Conservation (phyloP, 2,888 invertebrate genomes). For the Laothoe populi region DNA sequence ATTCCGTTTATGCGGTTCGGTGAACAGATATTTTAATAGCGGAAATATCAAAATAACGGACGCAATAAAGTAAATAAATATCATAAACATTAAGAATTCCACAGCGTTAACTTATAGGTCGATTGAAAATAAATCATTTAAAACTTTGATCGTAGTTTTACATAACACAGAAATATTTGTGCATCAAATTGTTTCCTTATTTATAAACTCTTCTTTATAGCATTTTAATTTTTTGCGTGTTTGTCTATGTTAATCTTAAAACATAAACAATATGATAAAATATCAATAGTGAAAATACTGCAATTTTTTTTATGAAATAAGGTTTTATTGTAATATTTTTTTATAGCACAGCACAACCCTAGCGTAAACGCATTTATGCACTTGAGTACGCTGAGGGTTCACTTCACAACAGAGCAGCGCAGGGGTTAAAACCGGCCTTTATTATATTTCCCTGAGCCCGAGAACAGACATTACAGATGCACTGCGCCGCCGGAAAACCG, state of each 20-base stretch:
- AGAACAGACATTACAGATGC: constrained; percentile 26
- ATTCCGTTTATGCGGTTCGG: constrained; percentile 7
- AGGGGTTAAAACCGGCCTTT: constrained; percentile 51
- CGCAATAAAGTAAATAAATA: constrained; percentile 24
- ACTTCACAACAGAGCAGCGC: constrained; percentile 35
- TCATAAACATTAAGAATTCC: background rate
- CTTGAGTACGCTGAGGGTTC: constrained; percentile 54
- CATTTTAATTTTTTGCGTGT: too few species aligned
- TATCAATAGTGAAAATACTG: too few species aligned
- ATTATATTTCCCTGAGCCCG: constrained; percentile 50
- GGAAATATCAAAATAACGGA: constrained; percentile 20
- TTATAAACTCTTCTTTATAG: too few species aligned
- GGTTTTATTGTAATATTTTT: too few species aligned
- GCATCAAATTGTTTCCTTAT: too few species aligned
- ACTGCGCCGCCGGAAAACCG: constrained; percentile 60
- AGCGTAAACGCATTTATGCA: constrained; percentile 47
- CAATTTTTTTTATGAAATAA: too few species aligned
- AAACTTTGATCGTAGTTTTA: constrained; percentile 15
- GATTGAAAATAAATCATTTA: background rate
- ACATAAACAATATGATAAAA: too few species aligned
- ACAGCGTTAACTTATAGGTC: background rate
- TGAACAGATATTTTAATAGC: constrained; percentile 18
- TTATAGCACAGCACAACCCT: constrained; percentile 31
- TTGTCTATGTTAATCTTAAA: too few species aligned
- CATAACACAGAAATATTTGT: too few species aligned